Evolutionary conservation across 2,888 invertebrate species (phyloP), one percentile per base, ranked within the genome.

Genomic region (Aporophyla lueneburgensis): DNA sequence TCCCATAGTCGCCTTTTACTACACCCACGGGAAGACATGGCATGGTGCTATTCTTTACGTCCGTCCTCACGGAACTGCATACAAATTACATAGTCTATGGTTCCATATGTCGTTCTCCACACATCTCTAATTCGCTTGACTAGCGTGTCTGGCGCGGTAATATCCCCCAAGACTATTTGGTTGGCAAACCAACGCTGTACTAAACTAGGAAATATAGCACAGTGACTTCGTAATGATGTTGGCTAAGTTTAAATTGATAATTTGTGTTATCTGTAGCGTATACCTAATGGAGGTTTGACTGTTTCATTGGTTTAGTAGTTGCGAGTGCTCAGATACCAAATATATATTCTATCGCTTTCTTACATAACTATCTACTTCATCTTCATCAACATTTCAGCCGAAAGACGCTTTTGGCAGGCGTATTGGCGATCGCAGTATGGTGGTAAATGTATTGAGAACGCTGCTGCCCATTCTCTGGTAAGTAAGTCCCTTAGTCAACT

Each of bases 121-220:
- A 73, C 51, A 73, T 43, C 62, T 40, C 81, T 74, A 81, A 49
- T 24, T 33, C 5, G 5, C 73, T n/a, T 62, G 74, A 77, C 19
- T 54, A 71, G 56, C 74, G 27, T 43, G 62, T 69, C 33, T 10
- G 9, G n/a, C 1, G 56, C 59, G 14, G 2, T 76, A 43, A 82
- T 66, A 33, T 70, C 82, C 63, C 82, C 49, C 0, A 14, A 49
- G 79, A 65, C 59, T 59, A n/a, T 76, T 75, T 76, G 65, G 63
- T 21, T 76, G 53, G 53, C 63, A 59, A 75, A 54, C 40, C 54
- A 54, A 76, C 82, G 43, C 21, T 56, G 27, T 62, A 6, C 7
- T 27, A 40, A 71, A 69, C 61, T 54, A 54, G 33, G 12, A 67
- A 21, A 6, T 54, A 16, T 16, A 5, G 16, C 10, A 58, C 14